Evolutionary conservation across 2,113 vertebrate genomes (phyloP), one percentile per base, ranked within the genome.

Genomic region (Amphiprion ocellaris): DNA sequence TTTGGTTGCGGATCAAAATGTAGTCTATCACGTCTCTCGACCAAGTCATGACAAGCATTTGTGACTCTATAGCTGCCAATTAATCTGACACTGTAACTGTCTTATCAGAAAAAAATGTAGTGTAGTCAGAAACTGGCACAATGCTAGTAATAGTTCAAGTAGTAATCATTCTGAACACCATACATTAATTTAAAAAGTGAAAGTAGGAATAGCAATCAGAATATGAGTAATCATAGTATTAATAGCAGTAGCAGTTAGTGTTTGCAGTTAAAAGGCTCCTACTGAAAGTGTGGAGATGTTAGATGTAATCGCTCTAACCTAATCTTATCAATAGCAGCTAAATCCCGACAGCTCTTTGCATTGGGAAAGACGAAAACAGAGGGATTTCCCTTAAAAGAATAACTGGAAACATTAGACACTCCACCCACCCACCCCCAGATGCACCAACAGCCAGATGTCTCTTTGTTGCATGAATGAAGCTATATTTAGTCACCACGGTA

Each of bases 391-490:
- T 63, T 59, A 49, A 65, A 55, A 41, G 28, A 54, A 77, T 77
- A 69, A 69, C 19, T 33, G 58, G 19, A 80, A 60, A 72, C 28
- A 33, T 53, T 30, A 21, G 56, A 64, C 39, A 14, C 26, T 21
- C 37, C 24, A 2, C 23, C 37, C 24, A 2, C 23, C 8, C 55
- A 15, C 33, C 26, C 1, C 8, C 72, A 11, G 16, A 73, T 58
- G 17, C 58, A 52, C 23, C 69, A 60, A 37, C 30, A 66, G 30
- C 55, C 78, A 87, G 72, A 86, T 86, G 85, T 69, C 66, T 82
- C 44, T 73, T 69, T 86, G 85, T 84, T 69, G 66, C 56, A 41
- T 79, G 63, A 76, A 79, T 79, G 23, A 82, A 74, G 63, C 77
- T 76, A 67, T 60, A 74, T 28, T 74, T 62, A 47, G 81, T 64